Base-by-base conservation (phyloP, 2,797 vertebrate genomes). In the Dendrocincla tyrannina region DNA sequence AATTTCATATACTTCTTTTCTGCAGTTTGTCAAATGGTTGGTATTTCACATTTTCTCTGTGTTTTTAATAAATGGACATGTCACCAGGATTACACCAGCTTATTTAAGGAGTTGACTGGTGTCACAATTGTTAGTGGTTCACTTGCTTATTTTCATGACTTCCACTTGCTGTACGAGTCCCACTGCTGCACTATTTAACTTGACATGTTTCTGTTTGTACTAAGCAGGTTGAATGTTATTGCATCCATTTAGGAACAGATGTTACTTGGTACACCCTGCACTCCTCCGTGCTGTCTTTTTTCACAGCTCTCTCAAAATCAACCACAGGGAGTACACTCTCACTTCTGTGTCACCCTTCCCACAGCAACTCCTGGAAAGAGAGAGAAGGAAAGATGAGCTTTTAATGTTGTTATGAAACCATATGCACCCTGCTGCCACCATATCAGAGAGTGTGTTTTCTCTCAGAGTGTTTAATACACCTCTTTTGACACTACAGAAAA, bases 171-270 rank as follows among this genome's bases (percentile, higher is more conserved):
- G 41, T 35, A 44, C 42, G 55, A 79, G 52, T 85, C 93, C 70
- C 1, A 42, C 88, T 91, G 92, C 67, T 83, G 20, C 44, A n/a
- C 80, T 84, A 17, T 94, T 96, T 72, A 76, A 66, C 78, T 92
- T 94, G 92, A 80, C 56, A 30, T 44, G 33, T 55, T 82, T 92
- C 83, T 94, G 76, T 84, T 88, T 89, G 75, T 89, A 85, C 83
- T 83, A 18, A 94, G 62, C 78, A 88, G 82, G 89, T 77, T 32
- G 41, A 46, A 89, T 76, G 79, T 72, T 87, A 72, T 76, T 90
- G 68, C 76, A 67, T 91, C 88, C 18, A 64, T 85, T 91, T 85
- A 55, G 74, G 85, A 97, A 66, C 97, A 98, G 96, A 91, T 87
- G 89, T 95, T 93, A 41, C 53, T 50, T 35, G 20, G 73, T 39